Evolutionary conservation across 1,140 invertebrate species (phyloP), one percentile per base, ranked within the genome.

Genomic region (Nephila pilipes): DNA sequence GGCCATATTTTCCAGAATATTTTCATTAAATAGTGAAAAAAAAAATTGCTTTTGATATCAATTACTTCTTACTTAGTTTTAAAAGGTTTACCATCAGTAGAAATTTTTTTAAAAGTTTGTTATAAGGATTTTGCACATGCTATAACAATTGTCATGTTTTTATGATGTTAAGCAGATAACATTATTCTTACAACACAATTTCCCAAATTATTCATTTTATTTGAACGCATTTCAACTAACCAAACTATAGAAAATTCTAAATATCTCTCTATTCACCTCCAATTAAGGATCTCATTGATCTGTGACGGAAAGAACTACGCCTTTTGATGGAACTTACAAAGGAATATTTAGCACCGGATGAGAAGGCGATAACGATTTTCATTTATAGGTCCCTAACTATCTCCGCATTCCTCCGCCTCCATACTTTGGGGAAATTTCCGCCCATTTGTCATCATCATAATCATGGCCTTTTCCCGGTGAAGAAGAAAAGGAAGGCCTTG

Each of bases 361-460:
- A 65, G n/a, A 12, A n/a, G n/a, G 22, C 60, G 63, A 65, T 65
- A 65, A 65, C 63, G 63, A 65, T 65, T 65, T 65, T 65, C 63
- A 65, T 65, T 65, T 65, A 65, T 65, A 65, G 63, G 63, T 65
- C 63, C n/a, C 63, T 12, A 65, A 65, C 63, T 65, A 65, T 65
- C 63, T 65, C 25, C n/a, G 63, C 63, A 65, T 65, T 65, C 63
- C 63, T 14, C n/a, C 63, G 63, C 63, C 25, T 65, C 63, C 63
- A 25, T 25, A 65, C 63, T 65, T 65, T 65, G 63, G n/a, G 46
- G 63, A 65, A 65, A 65, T 65, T 65, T 25, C 63, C 63, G 63
- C 63, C 63, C 63, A 65, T 65, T 65, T 65, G 63, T 65, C 63
- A 65, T 65, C 25, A 65, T n/a, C 63, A 65, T 65, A 65, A 65